These are phyloP conservation scores for Norana najaformis DNA, from an alignment of 2,888 invertebrate species.

Conservation along the genomic window DNA sequence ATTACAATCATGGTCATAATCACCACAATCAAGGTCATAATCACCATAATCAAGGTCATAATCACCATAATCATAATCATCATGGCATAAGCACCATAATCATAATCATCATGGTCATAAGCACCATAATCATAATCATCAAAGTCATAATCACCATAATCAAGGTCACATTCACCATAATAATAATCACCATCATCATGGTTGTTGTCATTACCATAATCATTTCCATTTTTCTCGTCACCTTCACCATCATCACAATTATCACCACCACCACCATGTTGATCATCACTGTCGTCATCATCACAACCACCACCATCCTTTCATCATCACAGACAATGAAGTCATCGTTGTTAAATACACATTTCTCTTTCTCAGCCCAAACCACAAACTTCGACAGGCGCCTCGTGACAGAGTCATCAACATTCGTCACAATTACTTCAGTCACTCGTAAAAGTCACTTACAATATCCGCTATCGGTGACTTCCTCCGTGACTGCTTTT, in stretches of 20 bases:
- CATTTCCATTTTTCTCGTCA: too few relatives aligned
- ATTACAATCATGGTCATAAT: background rate
- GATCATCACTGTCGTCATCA: background rate
- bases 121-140: background rate
- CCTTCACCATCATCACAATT: background rate
- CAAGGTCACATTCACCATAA: background rate
- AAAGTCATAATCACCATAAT: background rate
- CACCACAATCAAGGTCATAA: background rate
- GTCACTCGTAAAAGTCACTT: conserved; percentile 39
- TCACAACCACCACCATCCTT: background rate
- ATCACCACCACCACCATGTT: background rate
- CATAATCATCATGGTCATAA: background rate
- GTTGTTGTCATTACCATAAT: too few relatives aligned
- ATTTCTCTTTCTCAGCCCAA: background rate
- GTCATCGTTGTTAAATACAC: background rate
- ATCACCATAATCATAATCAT: background rate
- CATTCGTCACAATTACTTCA: too few relatives aligned
- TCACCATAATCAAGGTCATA: background rate
- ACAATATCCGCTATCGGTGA: conserved; percentile 57
- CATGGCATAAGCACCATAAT: conserved; percentile 1
- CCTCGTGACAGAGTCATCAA: too few relatives aligned
- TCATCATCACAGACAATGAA: too few relatives aligned
- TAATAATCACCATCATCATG: background rate
- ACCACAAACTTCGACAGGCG: background rate
- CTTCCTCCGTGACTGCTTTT: conserved; percentile 57